A percentile compares a stretch with the other conserved stretches of the same genome.
phyloP scores from a whole-genome alignment of 1,140 invertebrate species.

The Dermatophagoides farinae region DNA sequence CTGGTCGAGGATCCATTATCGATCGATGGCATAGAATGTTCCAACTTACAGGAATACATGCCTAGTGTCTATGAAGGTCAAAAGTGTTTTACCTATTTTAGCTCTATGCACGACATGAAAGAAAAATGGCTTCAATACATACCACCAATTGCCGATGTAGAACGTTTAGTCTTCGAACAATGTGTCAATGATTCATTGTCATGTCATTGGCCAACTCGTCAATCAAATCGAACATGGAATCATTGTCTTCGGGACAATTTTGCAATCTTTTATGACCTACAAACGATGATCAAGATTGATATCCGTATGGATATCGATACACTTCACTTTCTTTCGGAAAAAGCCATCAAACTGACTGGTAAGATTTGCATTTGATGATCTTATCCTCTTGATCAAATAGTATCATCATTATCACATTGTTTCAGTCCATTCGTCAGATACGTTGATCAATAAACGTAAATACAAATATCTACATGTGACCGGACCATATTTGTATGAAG shows the following conservation, averaged over 20 bases:
- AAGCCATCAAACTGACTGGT: neutral
- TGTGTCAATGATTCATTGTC: neutral
- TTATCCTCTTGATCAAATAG: neutral
- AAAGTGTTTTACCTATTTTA: slow-evolving; percentile 5
- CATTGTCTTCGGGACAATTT: neutral
- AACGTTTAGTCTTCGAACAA: neutral
- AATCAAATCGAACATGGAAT: neutral
- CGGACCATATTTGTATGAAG: neutral
- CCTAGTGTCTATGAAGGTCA: neutral
- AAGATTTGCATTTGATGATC: neutral
- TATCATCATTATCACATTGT: neutral
- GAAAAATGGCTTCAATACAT: neutral
- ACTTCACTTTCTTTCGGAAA: neutral
- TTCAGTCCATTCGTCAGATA: neutral
- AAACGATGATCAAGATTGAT: neutral
- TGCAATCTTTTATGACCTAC: neutral
- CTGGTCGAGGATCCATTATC: neutral
- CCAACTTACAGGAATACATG: neutral
- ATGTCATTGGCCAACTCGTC: neutral
- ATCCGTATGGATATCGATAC: neutral
- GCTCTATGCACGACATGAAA: neutral
- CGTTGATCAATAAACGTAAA: neutral
- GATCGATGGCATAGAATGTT: neutral
- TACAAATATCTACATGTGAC: neutral
- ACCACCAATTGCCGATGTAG: neutral